Percentiles rank a stretch among this genome's conserved stretches.
Conservation (phyloP, 1,140 invertebrate species). For the Penaeus japonicus region DNA sequence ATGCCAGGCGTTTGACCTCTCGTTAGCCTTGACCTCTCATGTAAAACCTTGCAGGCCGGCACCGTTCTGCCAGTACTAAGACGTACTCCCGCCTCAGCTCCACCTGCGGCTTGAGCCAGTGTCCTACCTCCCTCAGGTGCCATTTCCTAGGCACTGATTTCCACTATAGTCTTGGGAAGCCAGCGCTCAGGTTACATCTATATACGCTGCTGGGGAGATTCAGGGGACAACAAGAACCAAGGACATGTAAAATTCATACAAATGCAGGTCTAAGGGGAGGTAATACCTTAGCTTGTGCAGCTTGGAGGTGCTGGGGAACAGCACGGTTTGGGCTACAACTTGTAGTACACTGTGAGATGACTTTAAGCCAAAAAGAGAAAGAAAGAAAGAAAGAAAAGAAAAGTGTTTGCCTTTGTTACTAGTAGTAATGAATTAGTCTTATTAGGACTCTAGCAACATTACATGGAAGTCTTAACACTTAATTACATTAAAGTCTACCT, state of each 20-base stretch:
- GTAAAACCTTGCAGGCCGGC: neutral
- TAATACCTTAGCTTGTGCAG: neutral
- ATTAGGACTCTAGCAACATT: too few relatives aligned
- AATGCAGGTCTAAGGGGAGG: neutral
- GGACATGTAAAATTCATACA: neutral
- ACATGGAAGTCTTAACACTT: too few relatives aligned
- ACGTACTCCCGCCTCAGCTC: constrained; percentile 26
- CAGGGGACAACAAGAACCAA: neutral
- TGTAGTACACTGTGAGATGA: neutral
- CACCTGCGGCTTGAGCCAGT: neutral
- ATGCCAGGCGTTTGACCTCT: neutral
- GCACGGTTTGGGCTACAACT: neutral
- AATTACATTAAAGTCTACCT: too few relatives aligned
- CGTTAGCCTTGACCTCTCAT: neutral
- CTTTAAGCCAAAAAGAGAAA: neutral
- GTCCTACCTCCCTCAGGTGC: neutral
- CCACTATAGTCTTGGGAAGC: too few relatives aligned
- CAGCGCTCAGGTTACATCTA: too few relatives aligned
- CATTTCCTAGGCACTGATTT: too few relatives aligned
- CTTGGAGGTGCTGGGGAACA: constrained; percentile 22
- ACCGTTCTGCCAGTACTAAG: constrained; percentile 15
- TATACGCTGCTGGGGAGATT: constrained; percentile 1
- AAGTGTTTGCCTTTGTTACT: too few relatives aligned
- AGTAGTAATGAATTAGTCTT: too few relatives aligned
- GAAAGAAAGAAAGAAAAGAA: neutral